These are phyloP conservation scores for Takifugu bimaculatus DNA, from an alignment of 2,113 vertebrate genomes.

Conservation along the genomic window DNA sequence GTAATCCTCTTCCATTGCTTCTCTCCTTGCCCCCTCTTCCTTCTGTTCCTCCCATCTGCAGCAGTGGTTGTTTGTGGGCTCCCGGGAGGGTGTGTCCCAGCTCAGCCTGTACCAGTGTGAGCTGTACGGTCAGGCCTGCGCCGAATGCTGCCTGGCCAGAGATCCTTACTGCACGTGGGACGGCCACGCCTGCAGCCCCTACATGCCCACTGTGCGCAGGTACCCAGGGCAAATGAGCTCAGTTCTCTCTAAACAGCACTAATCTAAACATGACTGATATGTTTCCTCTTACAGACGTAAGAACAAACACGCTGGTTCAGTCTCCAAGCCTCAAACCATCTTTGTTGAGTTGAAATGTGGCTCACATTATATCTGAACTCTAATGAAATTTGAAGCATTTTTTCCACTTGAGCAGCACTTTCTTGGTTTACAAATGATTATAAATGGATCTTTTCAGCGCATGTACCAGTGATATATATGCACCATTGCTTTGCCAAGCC, in stretches of 20 bases:
- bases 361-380: conserved; percentile 10
- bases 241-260: neutral
- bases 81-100: conserved; percentile 76
- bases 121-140: conserved; percentile 78
- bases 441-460: no score
- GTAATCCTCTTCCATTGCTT: neutral
- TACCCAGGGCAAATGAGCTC: conserved; percentile 4
- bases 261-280: neutral
- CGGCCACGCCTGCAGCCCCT: conserved; percentile 79
- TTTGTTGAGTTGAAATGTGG: conserved; percentile 19
- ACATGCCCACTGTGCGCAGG: conserved; percentile 74
- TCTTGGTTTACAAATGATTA: no score
- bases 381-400: conserved; percentile 18
- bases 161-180: conserved; percentile 83
- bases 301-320: conserved; percentile 17
- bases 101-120: conserved; percentile 79
- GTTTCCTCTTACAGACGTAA: neutral
- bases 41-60: conserved; percentile 10
- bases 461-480: neutral
- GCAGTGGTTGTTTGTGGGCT: conserved; percentile 81
- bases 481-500: neutral
- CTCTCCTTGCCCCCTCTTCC: neutral
- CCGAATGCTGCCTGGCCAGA: conserved; percentile 79
- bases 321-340: conserved; percentile 20
- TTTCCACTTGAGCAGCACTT: conserved; percentile 16